phyloP scores from a whole-genome alignment of 1,140 invertebrate genomes.

The silkworm (Bombyx mori) region ASM3026992v2 NC_085109.1:9847001-9847500 shows the following conservation, averaged over 20 bases:
- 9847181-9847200: slow-evolving; percentile 10
- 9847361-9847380: slow-evolving; percentile 53
- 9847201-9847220: slow-evolving; percentile 12
- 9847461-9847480: neutral
- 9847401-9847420: neutral
- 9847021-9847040: neutral
- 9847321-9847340: slow-evolving; percentile 57
- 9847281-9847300: slow-evolving; percentile 63
- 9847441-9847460: neutral
- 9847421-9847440: neutral
- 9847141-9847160: slow-evolving; percentile 8
- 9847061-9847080: neutral
- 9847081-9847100: slow-evolving; percentile 5
- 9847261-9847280: slow-evolving; percentile 51
- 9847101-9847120: slow-evolving; percentile 12
- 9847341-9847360: slow-evolving; percentile 58
- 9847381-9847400: slow-evolving; percentile 48
- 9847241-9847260: slow-evolving; percentile 13
- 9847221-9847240: neutral
- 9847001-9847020: slow-evolving; percentile 4
- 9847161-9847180: slow-evolving; percentile 17
- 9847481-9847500: neutral
- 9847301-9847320: slow-evolving; percentile 60
- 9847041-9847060: neutral
- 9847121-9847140: slow-evolving; percentile 8